These are phyloP conservation scores for Gasterosteus aculeatus DNA, from an alignment of 2,113 vertebrate genomes.

Conservation along the genomic window DNA sequence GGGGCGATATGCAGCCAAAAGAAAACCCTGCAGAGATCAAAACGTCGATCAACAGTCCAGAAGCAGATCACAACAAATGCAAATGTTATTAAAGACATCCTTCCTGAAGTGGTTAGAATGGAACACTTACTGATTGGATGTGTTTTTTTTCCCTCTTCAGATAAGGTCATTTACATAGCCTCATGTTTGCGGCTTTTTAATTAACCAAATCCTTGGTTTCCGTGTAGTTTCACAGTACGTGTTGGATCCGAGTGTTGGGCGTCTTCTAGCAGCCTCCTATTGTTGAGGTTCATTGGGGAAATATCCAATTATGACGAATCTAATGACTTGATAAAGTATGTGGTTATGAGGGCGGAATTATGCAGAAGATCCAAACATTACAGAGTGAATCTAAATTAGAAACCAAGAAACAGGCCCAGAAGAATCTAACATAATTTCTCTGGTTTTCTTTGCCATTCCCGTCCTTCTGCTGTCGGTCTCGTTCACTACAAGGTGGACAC, in stretches of 20 bases:
- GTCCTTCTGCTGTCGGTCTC: neutral
- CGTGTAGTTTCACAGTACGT: slow-evolving; percentile 6
- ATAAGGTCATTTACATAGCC: slow-evolving; percentile 8
- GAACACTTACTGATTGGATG: neutral
- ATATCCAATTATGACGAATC: neutral
- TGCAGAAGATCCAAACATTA: neutral
- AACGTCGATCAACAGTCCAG: neutral
- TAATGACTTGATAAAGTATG: neutral
- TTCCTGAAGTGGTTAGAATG: neutral
- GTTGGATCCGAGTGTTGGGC: slow-evolving; percentile 2
- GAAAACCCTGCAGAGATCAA: neutral
- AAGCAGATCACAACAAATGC: neutral
- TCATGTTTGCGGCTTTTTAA: slow-evolving; percentile 14
- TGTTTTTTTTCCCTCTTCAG: slow-evolving; percentile 5
- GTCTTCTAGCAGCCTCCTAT: neutral
- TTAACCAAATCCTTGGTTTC: neutral
- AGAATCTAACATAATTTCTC: neutral
- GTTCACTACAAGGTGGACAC: slow-evolving; percentile 82
- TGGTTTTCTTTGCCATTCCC: neutral
- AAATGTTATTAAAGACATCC: slow-evolving; percentile 6
- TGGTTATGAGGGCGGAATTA: neutral
- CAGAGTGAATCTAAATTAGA: slow-evolving; percentile 3
- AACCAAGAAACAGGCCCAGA: neutral
- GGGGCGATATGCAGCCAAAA: neutral
- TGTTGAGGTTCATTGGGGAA: neutral